Evolutionary conservation across 2,888 invertebrate genomes (phyloP), one percentile per base, ranked within the genome.

Genomic region (Calliscelio sp.): DNA sequence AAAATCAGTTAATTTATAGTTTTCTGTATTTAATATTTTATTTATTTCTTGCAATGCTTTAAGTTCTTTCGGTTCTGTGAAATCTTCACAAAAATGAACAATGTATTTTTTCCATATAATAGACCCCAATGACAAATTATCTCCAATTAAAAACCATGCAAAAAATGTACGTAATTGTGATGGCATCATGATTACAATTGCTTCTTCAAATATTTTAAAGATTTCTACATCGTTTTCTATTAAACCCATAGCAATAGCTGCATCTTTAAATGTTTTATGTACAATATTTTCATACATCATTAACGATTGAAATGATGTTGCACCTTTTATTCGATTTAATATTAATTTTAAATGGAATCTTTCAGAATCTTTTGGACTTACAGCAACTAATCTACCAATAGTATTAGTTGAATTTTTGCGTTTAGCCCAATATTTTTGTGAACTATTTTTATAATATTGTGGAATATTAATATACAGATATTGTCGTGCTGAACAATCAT

Each of bases 281-380:
- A 6, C 8, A 28, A 28, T 8, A 28, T 28, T 28, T 28, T 28
- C 28, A 28, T 6, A 28, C 4, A 28, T 28, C 8, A 6, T 28
- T 8, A 28, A 8, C 4, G 4, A 4, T 28, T 28, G 5, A 28
- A 28, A 28, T 28, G 70, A 75, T 49, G 28, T 80, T 25, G 65
- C 66, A 20, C 79, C 84, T 55, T 49, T 68, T 6, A 66, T 11
- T 14, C 66, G 7, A 66, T 46, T 71, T 11, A 80, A 44, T 32
- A 84, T 68, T 51, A 80, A 57, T 63, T 78, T 84, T 35, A 81
- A 61, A 71, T 77, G 66, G 53, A 80, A 84, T 5, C 84, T 25
- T 75, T 84, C 74, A 16, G 18, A 18, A 55, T 80, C 80, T 78
- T 75, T 75, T 16, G 75, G 75, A 49, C 77, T 78, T n/a, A 81